Evolutionary conservation across 2,888 invertebrate species (phyloP).

Genomic region (Anarsia innoxiella): DNA sequence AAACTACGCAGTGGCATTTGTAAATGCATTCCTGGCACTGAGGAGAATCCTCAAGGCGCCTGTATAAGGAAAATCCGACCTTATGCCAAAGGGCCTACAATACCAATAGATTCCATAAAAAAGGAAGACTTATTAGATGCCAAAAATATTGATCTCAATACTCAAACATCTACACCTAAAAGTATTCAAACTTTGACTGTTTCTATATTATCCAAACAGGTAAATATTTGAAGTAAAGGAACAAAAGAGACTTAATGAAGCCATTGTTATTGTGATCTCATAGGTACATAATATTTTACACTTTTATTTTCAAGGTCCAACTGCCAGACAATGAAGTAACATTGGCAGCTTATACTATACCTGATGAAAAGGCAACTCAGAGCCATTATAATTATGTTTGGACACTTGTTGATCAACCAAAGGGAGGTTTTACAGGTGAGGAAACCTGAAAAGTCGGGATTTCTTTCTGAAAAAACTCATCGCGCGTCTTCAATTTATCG

Average conservation of each 20-base stretch:
- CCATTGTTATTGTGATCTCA: neutral
- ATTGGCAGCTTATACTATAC: constrained; percentile 86
- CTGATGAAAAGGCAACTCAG: constrained; percentile 81
- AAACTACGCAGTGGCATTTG: constrained; percentile 82
- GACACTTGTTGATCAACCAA: constrained; percentile 89
- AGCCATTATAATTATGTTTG: constrained; percentile 91
- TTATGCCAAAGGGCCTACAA: constrained; percentile 57
- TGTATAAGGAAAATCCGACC: constrained; percentile 49
- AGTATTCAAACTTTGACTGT: constrained; percentile 81
- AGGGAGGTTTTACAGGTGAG: constrained; percentile 78
- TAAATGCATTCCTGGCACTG: constrained; percentile 80
- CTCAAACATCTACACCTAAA: constrained; percentile 57
- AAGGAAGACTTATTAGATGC: constrained; percentile 37
- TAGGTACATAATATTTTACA: constrained; percentile 7
- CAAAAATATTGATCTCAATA: constrained; percentile 38
- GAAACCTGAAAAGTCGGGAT: too few relatives aligned
- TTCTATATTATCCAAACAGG: constrained; percentile 84
- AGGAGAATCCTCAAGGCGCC: constrained; percentile 51
- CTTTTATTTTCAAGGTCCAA: constrained; percentile 44
- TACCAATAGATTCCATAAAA: constrained; percentile 46
- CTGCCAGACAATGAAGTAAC: constrained; percentile 90
- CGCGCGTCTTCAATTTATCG: too few relatives aligned
- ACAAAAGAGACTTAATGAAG: neutral
- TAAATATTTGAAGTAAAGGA: constrained; percentile 36
- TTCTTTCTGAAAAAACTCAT: too few relatives aligned